Evolutionary conservation across 53 echinoderm and acorn worm genomes (phyloP), one percentile per base, ranked within the genome.

Genomic region (Luidia sarsii): DNA sequence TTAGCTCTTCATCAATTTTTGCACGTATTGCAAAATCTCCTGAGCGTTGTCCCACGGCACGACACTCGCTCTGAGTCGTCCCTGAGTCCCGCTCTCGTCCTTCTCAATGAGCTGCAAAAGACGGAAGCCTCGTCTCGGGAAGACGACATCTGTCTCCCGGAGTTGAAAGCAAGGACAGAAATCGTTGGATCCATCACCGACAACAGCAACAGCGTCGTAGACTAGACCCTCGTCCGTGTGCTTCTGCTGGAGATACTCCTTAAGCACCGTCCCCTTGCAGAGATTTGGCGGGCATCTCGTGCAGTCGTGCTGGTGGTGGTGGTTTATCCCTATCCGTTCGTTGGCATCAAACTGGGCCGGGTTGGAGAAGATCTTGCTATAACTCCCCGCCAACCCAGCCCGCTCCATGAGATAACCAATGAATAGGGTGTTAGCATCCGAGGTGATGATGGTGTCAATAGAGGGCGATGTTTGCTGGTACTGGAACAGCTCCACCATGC

Each of bases 151-250:
- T 4, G 36, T 50, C 25, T 89, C 89, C 1, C 86, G 50, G 18
- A 99, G 74, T 23, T 48, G 19, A 41, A 80, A 50, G 30, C 91
- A 89, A 2, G 99, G 91, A 71, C 99, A 99, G 41, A 94, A 88
- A 51, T 99, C 99, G 63, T 99, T 99, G 18, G 68, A 22, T 1
- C 99, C 99, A 80, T 99, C 99, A 9, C 99, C 99, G 16, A 94
- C 81, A 59, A 93, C 60, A 11, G 85, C 81, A 10, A 99, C 82
- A 7, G 56, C 64, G n/a, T 91, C 94, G 49, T 91, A 99, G 14
- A 27, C 51, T 7, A 89, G 23, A 0, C 91, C 89, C 2, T 75
- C 41, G 29, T 34, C 18, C 15, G 70, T 57, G 13, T 29, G 46
- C 23, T 68, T 83, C 65, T 63, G 50, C 29, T 75, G 51, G 2